Base-by-base conservation (phyloP, 2,888 invertebrate species). In the Hypsopygia costalis region DNA sequence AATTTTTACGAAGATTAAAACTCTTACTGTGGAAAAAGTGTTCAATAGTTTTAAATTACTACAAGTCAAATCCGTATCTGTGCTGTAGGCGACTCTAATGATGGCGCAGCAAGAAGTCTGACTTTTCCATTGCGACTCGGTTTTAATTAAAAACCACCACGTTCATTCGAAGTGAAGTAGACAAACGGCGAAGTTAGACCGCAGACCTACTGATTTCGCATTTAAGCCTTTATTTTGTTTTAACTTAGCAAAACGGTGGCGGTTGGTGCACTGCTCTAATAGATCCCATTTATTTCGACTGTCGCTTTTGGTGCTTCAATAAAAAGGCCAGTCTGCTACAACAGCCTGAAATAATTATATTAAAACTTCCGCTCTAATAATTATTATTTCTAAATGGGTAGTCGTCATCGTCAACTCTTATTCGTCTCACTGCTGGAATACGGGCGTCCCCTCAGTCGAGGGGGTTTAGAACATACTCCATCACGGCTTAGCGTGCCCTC, bases 101-200 rank as follows among this genome's bases (percentile, higher is more conserved):
- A 75, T 65, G 63, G 55, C 59, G 61, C 55, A 51, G 58, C 51
- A 62, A 62, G 66, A 53, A 63, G 54, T 53, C 54, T 44, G 64
- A 66, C 61, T 69, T 69, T 75, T 77, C 74, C 68, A 69, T 61
- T 70, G 57, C 58, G 62, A 65, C 57, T 69, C 63, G 62, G 64
- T 68, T 81, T 79, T 79, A 80, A 81, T 81, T 80, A 81, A 76
- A 69, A 76, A 69, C 69, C 69, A 61, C 66, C 56, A 60, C 58
- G 56, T 53, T 63, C 61, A 58, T 58, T 57, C 52, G 48, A 52
- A 56, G 40, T 52, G 55, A 58, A 41, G 54, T 43, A 51, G 56
- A 57, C 46, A 49, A 64, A 55, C 55, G 55, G 49, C 55, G 49
- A 56, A 64, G 57, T 59, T 50, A 48, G 43, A 52, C 47, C 47